Evolutionary conservation across 2,888 invertebrate genomes (phyloP), one percentile per base, ranked within the genome.

Genomic region (Netelia inedita): DNA sequence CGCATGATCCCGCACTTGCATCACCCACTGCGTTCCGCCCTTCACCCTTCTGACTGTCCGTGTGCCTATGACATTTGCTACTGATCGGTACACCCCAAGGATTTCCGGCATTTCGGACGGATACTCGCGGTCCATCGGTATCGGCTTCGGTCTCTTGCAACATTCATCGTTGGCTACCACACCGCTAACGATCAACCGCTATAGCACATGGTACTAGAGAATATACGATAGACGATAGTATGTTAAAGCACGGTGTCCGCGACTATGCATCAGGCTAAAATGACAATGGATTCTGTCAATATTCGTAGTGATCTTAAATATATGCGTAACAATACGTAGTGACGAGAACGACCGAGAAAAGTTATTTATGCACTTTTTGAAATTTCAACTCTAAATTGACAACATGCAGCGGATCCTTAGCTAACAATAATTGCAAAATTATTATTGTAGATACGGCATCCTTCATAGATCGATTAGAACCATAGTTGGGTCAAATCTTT

Each of bases 61-160:
- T 53, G 74, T 78, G 41, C 28, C 41, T 16, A 8, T 35, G 71
- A 80, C 59, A 86, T 85, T 72, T 74, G 59, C 59, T 50, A 68
- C 74, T 43, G 43, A 23, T 71, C 61, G 73, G 80, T 79, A 41
- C 65, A 61, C 78, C 83, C 63, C 85, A 83, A 66, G 79, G 79
- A 85, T 85, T 82, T 82, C 75, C 65, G 71, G 80, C 53, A 86
- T 86, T 85, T 83, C 74, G 59, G 35, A 73, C 63, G 76, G 35
- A 55, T 55, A 57, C 57, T 66, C 68, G 50, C 79, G 76, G 79
- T 76, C 72, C 79, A 68, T 68, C 74, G 57, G 66, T 68, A 82
- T 79, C 79, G 35, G 76, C 75, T 61, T 65, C 74, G 61, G 41
- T 28, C 43, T 66, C 73, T 19, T 65, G 72, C 55, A 73, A 69